These are phyloP conservation scores for Drosophila meridiana DNA, from an alignment of 2,888 invertebrate genomes.

Conservation along the genomic window DNA sequence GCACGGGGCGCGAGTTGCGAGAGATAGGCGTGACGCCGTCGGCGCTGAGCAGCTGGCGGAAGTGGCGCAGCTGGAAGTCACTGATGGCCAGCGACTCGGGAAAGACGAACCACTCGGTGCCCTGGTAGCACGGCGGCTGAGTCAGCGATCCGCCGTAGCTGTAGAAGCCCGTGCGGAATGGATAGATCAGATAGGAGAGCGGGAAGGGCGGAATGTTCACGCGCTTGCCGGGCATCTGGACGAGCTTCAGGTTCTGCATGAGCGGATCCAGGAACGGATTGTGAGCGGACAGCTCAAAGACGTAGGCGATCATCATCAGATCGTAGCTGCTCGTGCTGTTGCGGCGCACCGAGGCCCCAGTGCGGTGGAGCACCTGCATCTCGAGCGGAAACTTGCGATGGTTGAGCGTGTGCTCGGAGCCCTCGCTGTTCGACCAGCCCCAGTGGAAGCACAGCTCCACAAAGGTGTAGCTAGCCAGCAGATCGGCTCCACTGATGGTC, in stretches of 20 bases:
- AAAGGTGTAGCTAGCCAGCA: slow-evolving; percentile 86
- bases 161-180: slow-evolving; percentile 86
- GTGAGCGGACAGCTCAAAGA: slow-evolving; percentile 86
- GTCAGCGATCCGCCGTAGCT: slow-evolving; percentile 87
- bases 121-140: slow-evolving; percentile 87
- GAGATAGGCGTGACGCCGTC: slow-evolving; percentile 79
- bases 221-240: slow-evolving; percentile 84
- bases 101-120: slow-evolving; percentile 88
- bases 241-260: slow-evolving; percentile 85
- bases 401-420: slow-evolving; percentile 87
- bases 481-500: slow-evolving; percentile 86
- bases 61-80: slow-evolving; percentile 85
- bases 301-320: slow-evolving; percentile 85
- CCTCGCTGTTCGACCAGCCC: slow-evolving; percentile 87
- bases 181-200: slow-evolving; percentile 86
- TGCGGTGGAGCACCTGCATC: slow-evolving; percentile 86
- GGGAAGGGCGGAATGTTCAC: slow-evolving; percentile 86
- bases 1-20: slow-evolving; percentile 84
- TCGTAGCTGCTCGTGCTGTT: slow-evolving; percentile 82
- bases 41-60: slow-evolving; percentile 78
- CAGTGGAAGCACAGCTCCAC: slow-evolving; percentile 87
- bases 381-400: slow-evolving; percentile 87
- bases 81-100: slow-evolving; percentile 87
- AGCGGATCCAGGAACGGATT: slow-evolving; percentile 87
- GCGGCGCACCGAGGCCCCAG: slow-evolving; percentile 60